Evolutionary conservation across 2,113 vertebrate species (phyloP), one percentile per base, ranked within the genome.

Genomic region (Theristicus caerulescens): DNA sequence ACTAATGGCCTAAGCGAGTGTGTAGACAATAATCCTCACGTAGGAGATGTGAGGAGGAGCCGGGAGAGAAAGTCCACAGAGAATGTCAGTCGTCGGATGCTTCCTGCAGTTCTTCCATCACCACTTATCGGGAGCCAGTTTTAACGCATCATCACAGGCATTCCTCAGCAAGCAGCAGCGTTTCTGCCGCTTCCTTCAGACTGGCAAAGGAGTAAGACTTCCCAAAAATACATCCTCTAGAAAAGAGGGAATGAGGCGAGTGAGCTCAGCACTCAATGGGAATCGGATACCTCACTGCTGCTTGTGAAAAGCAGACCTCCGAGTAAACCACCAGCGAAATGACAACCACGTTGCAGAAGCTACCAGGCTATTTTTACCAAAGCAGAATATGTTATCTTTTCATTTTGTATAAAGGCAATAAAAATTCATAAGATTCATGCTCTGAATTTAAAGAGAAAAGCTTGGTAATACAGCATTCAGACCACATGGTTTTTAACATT

Each of bases 401-500:
- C 82, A 64, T 96, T 95, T 96, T 71, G 74, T 88, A 73, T 73
- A 82, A 93, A 95, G 77, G 93, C 91, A 95, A 94, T 95, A 94
- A 94, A 97, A 97, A 97, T 95, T 96, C 95, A 80, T 96, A 91
- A 94, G 95, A 93, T 93, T 96, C 96, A 82, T 74, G 87, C 47
- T 93, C 76, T 67, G 87, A 84, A 65, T 97, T 94, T 93, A 70
- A 66, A 88, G 47, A 82, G 85, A 87, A 77, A 88, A 95, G 67
- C 87, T 62, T 78, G 89, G 94, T 91, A 94, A 96, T 83, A 44
- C 72, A 55, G 89, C 86, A 90, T 93, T 90, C 93, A 73, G 89
- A 88, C 89, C 96, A 86, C 79, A 73, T 90, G 91, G 55, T 77
- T 95, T 92, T 40, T 82, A 93, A 78, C 80, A 73, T 82, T 79